phyloP scores from a whole-genome alignment of 2,888 invertebrate genomes.

The Theretra japonica region DNA sequence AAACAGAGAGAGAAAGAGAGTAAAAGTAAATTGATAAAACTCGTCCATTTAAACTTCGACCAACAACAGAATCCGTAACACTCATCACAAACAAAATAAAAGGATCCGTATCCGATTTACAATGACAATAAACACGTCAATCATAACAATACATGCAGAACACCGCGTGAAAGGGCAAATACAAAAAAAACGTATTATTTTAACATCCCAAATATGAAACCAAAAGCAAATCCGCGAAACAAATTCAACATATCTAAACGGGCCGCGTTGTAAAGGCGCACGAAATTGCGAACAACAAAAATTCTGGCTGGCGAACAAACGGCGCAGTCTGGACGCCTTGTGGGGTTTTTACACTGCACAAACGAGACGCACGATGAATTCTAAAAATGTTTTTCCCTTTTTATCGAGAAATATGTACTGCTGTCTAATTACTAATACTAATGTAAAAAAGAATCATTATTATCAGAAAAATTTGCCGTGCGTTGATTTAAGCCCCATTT shows the following conservation, averaged over 20 bases:
- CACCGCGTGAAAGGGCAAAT: neutral
- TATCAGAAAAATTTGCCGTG: no score
- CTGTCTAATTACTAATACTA: no score
- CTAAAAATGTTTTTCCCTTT: no score
- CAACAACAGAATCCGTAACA: neutral
- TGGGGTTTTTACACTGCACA: constrained; percentile 18
- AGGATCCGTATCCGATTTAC: constrained; percentile 29
- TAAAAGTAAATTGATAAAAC: no score
- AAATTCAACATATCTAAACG: constrained; percentile 34
- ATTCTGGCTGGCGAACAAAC: constrained; percentile 50
- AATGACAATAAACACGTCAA: constrained; percentile 20
- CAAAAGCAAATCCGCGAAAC: constrained; percentile 31
- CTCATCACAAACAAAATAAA: neutral
- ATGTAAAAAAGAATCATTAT: no score
- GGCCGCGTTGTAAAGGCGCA: constrained; percentile 47
- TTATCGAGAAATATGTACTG: no score
- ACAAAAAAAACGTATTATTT: constrained; percentile 18
- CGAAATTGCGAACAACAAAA: constrained; percentile 58
- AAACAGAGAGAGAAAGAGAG: no score
- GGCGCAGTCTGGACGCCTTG: constrained; percentile 38
- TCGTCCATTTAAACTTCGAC: no score
- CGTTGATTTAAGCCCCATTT: no score
- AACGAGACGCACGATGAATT: neutral
- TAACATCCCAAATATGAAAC: constrained; percentile 12
- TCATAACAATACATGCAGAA: neutral